A percentile compares a stretch with the other conserved stretches of the same genome.
Conservation (phyloP, 1,140 invertebrate genomes). For the Drosophila ercepeae region DNA sequence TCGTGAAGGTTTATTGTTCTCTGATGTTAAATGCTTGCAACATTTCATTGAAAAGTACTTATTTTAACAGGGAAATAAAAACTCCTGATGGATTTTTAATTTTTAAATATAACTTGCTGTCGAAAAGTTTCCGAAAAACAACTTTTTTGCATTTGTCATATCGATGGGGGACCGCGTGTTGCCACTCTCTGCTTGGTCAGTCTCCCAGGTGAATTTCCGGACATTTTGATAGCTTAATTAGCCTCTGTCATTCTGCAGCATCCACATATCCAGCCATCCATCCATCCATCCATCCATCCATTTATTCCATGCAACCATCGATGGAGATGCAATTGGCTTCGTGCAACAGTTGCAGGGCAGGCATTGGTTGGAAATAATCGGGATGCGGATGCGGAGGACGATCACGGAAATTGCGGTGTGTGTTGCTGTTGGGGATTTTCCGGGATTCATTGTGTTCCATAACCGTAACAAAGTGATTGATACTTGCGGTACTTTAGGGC, state of each 20-base stretch:
- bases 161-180: background rate
- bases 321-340: conserved; percentile 25
- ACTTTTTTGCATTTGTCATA: too few species aligned
- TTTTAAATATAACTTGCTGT: too few species aligned
- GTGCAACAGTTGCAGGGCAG: conserved; percentile 42
- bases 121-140: too few species aligned
- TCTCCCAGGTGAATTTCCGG: conserved; percentile 6
- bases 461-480: conserved; percentile 21
- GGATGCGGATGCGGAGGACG: too few species aligned
- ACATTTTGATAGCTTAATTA: conserved; percentile 61
- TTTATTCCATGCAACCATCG: background rate
- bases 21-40: too few species aligned
- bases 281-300: conserved; percentile 4
- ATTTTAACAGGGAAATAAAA: too few species aligned
- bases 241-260: conserved; percentile 28
- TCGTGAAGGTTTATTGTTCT: too few species aligned
- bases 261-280: background rate
- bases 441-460: conserved; percentile 29
- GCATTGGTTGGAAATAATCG: too few species aligned
- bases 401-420: conserved; percentile 35
- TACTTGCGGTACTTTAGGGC: conserved; percentile 6
- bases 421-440: conserved; percentile 18
- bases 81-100: too few species aligned
- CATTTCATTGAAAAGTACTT: too few species aligned
- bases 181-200: background rate